phyloP scores from a whole-genome alignment of 1,140 invertebrate species.

The Lepidostoma basale region DNA sequence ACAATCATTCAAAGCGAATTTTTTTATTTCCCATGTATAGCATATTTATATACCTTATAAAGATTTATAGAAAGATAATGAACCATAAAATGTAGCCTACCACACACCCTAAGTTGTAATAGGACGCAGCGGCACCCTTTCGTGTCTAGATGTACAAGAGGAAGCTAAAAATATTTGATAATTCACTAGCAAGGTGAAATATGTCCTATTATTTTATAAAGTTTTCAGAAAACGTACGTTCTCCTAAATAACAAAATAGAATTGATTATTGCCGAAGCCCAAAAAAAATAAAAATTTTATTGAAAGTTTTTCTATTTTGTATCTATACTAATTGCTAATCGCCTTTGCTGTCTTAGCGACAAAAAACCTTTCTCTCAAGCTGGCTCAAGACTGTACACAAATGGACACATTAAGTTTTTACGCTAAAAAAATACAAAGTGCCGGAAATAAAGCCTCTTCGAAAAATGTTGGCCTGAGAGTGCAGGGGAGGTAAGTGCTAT shows the following conservation, averaged over 20 bases:
- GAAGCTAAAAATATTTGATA: no score
- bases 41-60: no score
- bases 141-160: no score
- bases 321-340: background rate
- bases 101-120: no score
- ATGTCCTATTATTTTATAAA: background rate
- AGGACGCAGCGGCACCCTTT: no score
- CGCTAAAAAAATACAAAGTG: conserved; percentile 14
- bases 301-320: background rate
- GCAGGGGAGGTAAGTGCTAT: background rate
- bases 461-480: background rate
- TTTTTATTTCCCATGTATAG: no score
- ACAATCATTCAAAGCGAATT: no score
- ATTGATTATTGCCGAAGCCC: background rate
- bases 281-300: background rate
- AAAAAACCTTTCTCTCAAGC: conserved; percentile 4
- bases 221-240: background rate
- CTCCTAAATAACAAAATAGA: background rate
- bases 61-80: no score
- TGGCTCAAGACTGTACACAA: conserved; percentile 9
- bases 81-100: no score
- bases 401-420: conserved; percentile 28
- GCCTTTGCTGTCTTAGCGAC: background rate
- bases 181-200: no score
- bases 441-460: conserved; percentile 14